phyloP scores from a whole-genome alignment of 2,888 invertebrate species.

The Chaetogeoica ovagalla region DNA sequence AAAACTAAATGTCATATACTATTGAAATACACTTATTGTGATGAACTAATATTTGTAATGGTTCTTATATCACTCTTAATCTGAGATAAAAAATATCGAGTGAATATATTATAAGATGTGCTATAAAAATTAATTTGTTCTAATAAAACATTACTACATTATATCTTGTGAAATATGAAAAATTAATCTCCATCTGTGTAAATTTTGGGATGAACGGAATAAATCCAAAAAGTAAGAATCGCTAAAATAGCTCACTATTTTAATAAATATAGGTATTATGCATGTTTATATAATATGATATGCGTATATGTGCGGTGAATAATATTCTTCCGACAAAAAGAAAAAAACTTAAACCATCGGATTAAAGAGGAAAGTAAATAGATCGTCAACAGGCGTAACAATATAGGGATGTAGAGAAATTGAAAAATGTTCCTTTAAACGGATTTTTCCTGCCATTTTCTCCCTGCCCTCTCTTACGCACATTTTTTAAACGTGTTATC shows the following conservation, averaged over 20 bases:
- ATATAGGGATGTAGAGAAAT: slow-evolving; percentile 29
- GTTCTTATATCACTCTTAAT: too few relatives aligned
- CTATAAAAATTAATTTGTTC: background rate
- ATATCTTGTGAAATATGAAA: background rate
- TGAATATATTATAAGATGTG: background rate
- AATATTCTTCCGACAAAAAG: slow-evolving; percentile 11
- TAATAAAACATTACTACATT: background rate
- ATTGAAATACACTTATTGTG: too few relatives aligned
- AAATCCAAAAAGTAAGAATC: background rate
- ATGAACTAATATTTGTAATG: too few relatives aligned
- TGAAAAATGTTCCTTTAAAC: slow-evolving; percentile 50
- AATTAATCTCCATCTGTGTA: background rate
- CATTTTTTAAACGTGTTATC: slow-evolving; percentile 16
- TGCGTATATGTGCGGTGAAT: background rate
- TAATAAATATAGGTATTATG: background rate
- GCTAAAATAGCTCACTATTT: too few relatives aligned
- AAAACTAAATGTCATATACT: too few relatives aligned
- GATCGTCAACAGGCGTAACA: slow-evolving; percentile 44
- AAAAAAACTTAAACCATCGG: slow-evolving; percentile 24
- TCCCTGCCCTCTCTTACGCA: background rate
- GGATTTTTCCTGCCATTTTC: slow-evolving; percentile 43
- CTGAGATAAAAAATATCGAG: background rate
- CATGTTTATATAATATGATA: background rate
- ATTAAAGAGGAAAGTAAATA: slow-evolving; percentile 48
- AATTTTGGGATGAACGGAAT: background rate